Base-by-base conservation (phyloP, 2,113 vertebrate species). In the Phaethornis superciliosus region DNA sequence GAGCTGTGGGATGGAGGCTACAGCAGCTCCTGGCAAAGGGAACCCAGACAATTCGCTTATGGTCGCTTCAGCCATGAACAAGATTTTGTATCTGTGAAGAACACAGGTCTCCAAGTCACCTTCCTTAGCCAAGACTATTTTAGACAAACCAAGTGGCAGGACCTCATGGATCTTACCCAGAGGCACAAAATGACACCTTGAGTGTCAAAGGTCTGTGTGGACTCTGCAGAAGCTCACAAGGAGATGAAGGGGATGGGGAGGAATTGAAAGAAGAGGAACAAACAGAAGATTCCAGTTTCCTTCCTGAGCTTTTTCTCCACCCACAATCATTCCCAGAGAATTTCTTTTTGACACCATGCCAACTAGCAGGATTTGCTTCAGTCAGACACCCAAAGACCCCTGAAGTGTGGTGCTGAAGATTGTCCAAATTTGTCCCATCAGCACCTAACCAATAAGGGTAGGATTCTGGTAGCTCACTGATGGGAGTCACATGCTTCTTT, bases 21-120 rank as follows among this genome's bases (percentile, higher is more conserved):
- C 37, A 32, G 49, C 49, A 35, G 67, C 40, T 87, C n/a, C 33
- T 8, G 10, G 6, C 27, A 35, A 70, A 15, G 21, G 21, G 19
- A 86, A 78, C 0, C 0, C 6, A 4, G 60, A 44, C 7, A 6
- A 35, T 4, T 22, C 6, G 4, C 46, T 24, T 0, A 1, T 0
- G 2, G 56, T 23, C 28, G 15, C 13, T 33, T 19, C 5, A 15
- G 32, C 12, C 42, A 7, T 0, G 4, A 62, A 13, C 2, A 7
- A n/a, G 64, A 12, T 13, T 64, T n/a, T n/a, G 21, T 15, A 30
- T 33, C 2, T 49, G 1, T 35, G 9, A 46, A 28, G 12, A 37
- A 47, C 0, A 20, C 3, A 28, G 28, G 15, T 49, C 68, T 59
- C n/a, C 5, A 62, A 78, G 65, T 7, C 52, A 47, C 17, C 22